Percentiles rank a stretch among this genome's conserved stretches.
Conservation (phyloP, 1,140 invertebrate species). For the Drosophila kepulauana region DNA sequence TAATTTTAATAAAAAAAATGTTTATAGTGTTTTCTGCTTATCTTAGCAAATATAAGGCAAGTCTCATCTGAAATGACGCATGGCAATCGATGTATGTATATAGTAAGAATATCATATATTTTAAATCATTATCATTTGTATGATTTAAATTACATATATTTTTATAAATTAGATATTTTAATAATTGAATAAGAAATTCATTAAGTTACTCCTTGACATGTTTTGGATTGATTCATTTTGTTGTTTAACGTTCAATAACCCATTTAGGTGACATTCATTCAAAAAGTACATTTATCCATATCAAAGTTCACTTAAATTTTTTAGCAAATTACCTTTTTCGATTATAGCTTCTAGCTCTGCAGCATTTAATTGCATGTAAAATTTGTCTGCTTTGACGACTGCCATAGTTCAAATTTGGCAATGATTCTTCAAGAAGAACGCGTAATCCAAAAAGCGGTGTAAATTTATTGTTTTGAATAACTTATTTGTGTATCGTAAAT, state of each 20-base stretch:
- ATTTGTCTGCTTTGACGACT: slow-evolving; percentile 51
- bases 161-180: too few species aligned
- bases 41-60: background rate
- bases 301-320: background rate
- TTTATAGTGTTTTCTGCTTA: slow-evolving; percentile 11
- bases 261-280: too few species aligned
- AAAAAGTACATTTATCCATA: background rate
- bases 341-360: slow-evolving; percentile 78
- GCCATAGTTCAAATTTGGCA: slow-evolving; percentile 50
- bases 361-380: slow-evolving; percentile 79
- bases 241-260: too few species aligned
- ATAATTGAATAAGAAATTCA: too few species aligned
- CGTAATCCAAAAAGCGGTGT: slow-evolving; percentile 67
- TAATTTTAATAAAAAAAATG: slow-evolving; percentile 4
- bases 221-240: too few species aligned
- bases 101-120: background rate
- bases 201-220: too few species aligned
- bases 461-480: slow-evolving; percentile 6
- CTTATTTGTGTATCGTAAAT: slow-evolving; percentile 23
- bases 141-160: too few species aligned
- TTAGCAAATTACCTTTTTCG: slow-evolving; percentile 71
- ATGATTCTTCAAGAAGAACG: slow-evolving; percentile 27
- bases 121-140: slow-evolving; percentile 3
- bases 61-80: background rate
- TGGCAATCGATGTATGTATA: background rate